Conservation (phyloP, 2,113 vertebrate genomes). For the Uropsilus gracilis region DNA sequence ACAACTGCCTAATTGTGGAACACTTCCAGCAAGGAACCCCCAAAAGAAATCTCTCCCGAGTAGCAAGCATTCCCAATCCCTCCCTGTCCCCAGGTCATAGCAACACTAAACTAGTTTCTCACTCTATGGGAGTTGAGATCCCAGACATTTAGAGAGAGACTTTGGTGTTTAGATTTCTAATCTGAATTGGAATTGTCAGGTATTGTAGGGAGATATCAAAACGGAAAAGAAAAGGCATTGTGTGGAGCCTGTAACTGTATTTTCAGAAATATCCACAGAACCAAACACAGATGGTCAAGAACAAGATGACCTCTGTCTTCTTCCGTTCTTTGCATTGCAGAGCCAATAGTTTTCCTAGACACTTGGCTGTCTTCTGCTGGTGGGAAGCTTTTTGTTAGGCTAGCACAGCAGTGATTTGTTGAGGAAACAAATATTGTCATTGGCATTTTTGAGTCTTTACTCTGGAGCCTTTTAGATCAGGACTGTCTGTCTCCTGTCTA, state of each 20-base stretch:
- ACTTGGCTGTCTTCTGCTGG: background rate
- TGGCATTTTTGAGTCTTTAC: background rate
- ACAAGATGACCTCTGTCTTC: accelerated
- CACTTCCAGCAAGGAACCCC: background rate
- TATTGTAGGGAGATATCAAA: background rate
- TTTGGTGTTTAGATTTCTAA: background rate
- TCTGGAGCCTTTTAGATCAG: background rate
- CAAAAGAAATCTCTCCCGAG: background rate
- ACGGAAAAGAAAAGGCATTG: no score
- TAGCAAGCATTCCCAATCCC: no score
- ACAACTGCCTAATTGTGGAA: background rate
- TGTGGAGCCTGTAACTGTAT: background rate
- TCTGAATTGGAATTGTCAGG: background rate
- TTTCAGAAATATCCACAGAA: background rate
- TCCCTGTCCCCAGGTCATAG: accelerated
- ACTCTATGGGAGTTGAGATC: background rate
- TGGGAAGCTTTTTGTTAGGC: background rate
- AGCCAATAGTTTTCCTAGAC: background rate
- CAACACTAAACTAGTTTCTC: background rate
- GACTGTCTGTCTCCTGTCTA: background rate
- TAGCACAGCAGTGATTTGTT: background rate
- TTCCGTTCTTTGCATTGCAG: background rate
- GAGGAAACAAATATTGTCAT: background rate
- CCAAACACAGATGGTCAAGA: background rate
- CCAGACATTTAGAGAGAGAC: background rate